Base-by-base conservation (phyloP, 2,113 vertebrate species). In the Epinephelus cyanopodus region DNA sequence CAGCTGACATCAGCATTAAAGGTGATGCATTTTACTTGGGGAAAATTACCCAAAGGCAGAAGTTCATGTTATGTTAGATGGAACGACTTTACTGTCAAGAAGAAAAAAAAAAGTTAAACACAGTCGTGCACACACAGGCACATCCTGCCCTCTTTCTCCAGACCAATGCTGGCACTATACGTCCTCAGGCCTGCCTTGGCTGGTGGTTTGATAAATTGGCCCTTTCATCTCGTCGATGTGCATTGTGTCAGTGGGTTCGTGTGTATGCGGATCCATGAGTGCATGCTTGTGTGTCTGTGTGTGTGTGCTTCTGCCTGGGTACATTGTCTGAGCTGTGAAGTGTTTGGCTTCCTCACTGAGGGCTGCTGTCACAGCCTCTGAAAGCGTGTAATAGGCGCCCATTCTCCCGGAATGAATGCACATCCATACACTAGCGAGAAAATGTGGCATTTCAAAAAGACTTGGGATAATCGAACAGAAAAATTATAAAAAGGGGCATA, bases 121-220 rank as follows among this genome's bases (percentile, higher is more conserved):
- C 37, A 69, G 50, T 64, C 58, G 61, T 12, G 11, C 42, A 45
- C 58, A 61, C 73, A 58, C 78, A 77, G 69, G 74, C 80, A 91
- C 84, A 90, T 91, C 83, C 82, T 76, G 78, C 64, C 85, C 74
- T 64, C 62, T 78, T 87, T 89, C 84, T 81, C 71, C 81, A 90
- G 91, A 92, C 88, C 81, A 74, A 48, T 80, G 70, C 88, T 88
- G 91, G 91, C 90, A 93, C 83, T 89, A 76, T 65, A 85, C 81
- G 47, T 93, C 92, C 90, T 87, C 86, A 66, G 89, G 89, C 85
- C 81, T 76, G 90, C 80, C 84, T 92, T 62, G 71, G 83, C 82
- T 89, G 91, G 84, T 92, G 86, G 90, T 93, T 92, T 93, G 92
- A 93, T 94, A 93, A 95, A 94, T 94, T 93, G 91, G 90, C 87